Percentiles rank a stretch among this genome's conserved stretches.
phyloP scores from a whole-genome alignment of 2,888 invertebrate genomes.

The Andricus curvator region DNA sequence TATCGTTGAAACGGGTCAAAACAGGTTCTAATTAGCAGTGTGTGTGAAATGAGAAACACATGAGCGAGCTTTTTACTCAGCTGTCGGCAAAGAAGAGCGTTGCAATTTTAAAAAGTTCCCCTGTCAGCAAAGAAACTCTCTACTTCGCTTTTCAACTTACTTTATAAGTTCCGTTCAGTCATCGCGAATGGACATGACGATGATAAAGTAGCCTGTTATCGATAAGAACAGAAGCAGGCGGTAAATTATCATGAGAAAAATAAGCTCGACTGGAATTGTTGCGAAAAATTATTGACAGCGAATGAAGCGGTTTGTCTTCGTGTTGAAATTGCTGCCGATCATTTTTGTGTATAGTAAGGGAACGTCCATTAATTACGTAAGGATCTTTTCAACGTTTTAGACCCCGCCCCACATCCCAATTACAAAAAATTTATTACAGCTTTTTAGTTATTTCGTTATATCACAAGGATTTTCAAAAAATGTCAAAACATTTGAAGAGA shows the following conservation, averaged over 20 bases:
- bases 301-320: background rate
- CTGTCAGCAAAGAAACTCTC: slow-evolving; percentile 4
- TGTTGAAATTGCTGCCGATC: too few relatives aligned
- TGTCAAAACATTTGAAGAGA: too few relatives aligned
- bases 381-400: too few relatives aligned
- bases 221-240: background rate
- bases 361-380: too few relatives aligned
- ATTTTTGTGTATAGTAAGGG: too few relatives aligned
- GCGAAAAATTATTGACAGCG: background rate
- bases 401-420: too few relatives aligned
- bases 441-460: too few relatives aligned
- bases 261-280: background rate
- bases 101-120: background rate
- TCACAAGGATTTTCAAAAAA: too few relatives aligned
- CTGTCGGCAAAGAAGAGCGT: slow-evolving; percentile 29
- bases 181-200: background rate
- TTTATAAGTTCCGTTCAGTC: background rate
- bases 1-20: background rate
- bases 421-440: too few relatives aligned
- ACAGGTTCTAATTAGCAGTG: background rate
- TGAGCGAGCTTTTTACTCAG: background rate
- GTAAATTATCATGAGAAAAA: background rate
- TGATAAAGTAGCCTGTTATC: background rate
- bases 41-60: background rate
- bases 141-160: background rate